phyloP scores from a whole-genome alignment of 2,797 vertebrate species.

The Sebastolobus alascanus region DNA sequence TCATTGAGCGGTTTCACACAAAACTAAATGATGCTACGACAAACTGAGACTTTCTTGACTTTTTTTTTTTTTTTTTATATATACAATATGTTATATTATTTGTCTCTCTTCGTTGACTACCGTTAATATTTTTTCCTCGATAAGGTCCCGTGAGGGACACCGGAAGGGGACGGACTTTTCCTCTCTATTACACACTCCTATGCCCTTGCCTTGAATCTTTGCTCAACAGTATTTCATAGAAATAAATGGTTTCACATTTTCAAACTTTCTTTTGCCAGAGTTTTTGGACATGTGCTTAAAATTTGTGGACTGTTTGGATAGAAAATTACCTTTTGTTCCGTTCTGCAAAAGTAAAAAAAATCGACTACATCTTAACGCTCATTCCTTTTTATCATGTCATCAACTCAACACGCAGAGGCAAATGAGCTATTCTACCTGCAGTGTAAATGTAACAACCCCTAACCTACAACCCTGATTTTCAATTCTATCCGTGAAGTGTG shows the following conservation, averaged over 20 bases:
- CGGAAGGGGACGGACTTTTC: too few relatives aligned
- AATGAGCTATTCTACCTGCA: slow-evolving; percentile 11
- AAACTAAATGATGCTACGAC: too few relatives aligned
- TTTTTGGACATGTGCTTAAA: background rate
- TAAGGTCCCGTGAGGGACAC: too few relatives aligned
- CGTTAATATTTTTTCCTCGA: too few relatives aligned
- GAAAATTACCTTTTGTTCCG: background rate
- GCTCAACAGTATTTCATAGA: background rate
- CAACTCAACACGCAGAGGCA: background rate
- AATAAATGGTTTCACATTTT: background rate
- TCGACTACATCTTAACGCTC: background rate
- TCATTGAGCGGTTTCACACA: too few relatives aligned
- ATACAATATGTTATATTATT: too few relatives aligned
- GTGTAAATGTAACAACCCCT: slow-evolving; percentile 21
- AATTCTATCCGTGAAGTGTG: slow-evolving; percentile 11
- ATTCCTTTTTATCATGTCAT: slow-evolving; percentile 3
- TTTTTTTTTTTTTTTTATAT: too few relatives aligned
- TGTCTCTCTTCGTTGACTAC: too few relatives aligned
- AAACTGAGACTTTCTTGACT: too few relatives aligned
- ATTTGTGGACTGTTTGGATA: background rate
- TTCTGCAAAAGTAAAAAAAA: slow-evolving; percentile 32
- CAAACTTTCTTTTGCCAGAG: background rate
- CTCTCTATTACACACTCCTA: background rate
- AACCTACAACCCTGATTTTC: slow-evolving; percentile 29
- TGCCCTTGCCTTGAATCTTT: background rate